phyloP scores from a whole-genome alignment of 2,113 vertebrate genomes.

The Cynoglossus semilaevis region DNA sequence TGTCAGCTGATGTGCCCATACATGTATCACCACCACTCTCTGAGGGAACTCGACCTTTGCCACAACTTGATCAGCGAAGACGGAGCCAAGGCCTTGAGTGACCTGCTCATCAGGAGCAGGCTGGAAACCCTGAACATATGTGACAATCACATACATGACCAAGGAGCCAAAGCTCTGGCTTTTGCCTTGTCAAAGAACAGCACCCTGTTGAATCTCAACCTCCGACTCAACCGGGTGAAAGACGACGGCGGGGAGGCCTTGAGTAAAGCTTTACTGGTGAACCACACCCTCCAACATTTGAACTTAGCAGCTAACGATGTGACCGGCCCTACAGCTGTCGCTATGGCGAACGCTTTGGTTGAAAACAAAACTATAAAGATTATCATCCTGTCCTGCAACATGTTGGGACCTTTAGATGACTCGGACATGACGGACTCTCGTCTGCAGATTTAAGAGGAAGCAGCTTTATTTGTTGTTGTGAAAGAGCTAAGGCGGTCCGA shows the following conservation, averaged over 20 bases:
- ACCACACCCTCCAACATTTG: constrained; percentile 78
- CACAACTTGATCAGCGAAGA: constrained; percentile 86
- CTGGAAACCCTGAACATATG: constrained; percentile 80
- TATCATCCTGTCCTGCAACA: constrained; percentile 88
- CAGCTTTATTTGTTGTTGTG: too few relatives aligned
- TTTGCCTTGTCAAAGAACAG: constrained; percentile 79
- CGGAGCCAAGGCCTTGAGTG: constrained; percentile 80
- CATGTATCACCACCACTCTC: constrained; percentile 82
- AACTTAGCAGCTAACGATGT: constrained; percentile 84
- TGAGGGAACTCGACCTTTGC: constrained; percentile 85
- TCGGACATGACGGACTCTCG: background rate
- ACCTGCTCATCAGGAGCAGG: constrained; percentile 79
- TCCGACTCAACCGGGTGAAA: constrained; percentile 83
- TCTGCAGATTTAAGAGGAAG: background rate
- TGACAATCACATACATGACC: constrained; percentile 79
- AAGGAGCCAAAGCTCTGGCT: constrained; percentile 83
- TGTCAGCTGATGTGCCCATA: constrained; percentile 77
- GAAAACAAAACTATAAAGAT: constrained; percentile 80
- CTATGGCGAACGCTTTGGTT: constrained; percentile 79
- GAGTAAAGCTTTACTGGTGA: constrained; percentile 78
- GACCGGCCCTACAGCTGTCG: constrained; percentile 68
- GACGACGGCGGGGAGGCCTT: constrained; percentile 86
- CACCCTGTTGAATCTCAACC: constrained; percentile 79
- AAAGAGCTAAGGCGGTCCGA: too few relatives aligned
- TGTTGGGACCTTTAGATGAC: constrained; percentile 82